Conservation (phyloP, 2,888 invertebrate species). For the Watsonalla binaria region DNA sequence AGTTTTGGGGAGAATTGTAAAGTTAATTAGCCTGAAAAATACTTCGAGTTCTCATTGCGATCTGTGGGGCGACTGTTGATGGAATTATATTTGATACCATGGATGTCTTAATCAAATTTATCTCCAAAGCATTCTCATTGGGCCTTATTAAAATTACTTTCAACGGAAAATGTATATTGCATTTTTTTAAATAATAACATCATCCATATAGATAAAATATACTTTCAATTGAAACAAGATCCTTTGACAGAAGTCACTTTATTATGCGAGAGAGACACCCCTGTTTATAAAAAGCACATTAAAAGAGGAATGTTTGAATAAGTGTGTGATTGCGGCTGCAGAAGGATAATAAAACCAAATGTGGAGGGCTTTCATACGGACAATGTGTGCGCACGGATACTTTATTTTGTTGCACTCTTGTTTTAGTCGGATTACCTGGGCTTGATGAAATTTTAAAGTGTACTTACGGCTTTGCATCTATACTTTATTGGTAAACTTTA, state of each 20-base stretch:
- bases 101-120: not conserved
- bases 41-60: slow-evolving; percentile 13
- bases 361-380: slow-evolving; percentile 4
- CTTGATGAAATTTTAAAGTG: not conserved
- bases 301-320: slow-evolving; percentile 69
- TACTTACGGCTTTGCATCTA: not conserved
- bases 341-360: slow-evolving; percentile 16
- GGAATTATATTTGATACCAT: not conserved
- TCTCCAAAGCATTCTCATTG: no score
- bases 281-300: slow-evolving; percentile 59
- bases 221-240: not conserved
- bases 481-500: not conserved
- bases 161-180: no score
- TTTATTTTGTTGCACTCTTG: not conserved
- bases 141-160: no score
- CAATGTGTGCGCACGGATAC: not conserved
- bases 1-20: slow-evolving; percentile 49
- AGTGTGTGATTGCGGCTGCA: slow-evolving; percentile 68
- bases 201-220: not conserved
- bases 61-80: not conserved
- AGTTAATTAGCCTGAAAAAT: slow-evolving; percentile 55
- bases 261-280: slow-evolving; percentile 47
- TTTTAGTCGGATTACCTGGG: slow-evolving; percentile 2
- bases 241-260: slow-evolving; percentile 45
- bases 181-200: slow-evolving; percentile 2